Evolutionary conservation across 1,140 invertebrate genomes (phyloP).

Genomic region (Anoplolepis gracilipes): DNA sequence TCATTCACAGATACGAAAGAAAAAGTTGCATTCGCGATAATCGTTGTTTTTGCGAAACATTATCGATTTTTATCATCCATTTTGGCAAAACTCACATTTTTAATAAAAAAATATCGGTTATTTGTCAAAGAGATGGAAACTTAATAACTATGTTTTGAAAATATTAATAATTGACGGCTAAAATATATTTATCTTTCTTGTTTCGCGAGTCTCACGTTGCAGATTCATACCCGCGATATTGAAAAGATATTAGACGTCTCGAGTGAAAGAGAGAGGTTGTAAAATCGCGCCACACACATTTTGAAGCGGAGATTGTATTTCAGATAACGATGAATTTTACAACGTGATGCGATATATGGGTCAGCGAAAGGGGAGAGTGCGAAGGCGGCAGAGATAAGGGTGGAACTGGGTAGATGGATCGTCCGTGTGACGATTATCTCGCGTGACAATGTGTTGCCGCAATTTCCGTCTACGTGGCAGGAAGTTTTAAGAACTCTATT

Average conservation of each 20-base stretch:
- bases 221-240: slow-evolving; percentile 45
- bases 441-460: slow-evolving; percentile 52
- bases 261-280: not conserved
- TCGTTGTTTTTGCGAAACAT: not conserved
- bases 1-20: slow-evolving; percentile 16
- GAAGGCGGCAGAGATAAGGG: slow-evolving; percentile 46
- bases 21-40: not conserved
- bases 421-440: slow-evolving; percentile 55
- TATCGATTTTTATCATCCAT: not conserved
- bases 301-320: slow-evolving; percentile 45
- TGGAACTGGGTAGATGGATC: slow-evolving; percentile 28
- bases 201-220: slow-evolving; percentile 13
- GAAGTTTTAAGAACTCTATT: slow-evolving; percentile 44
- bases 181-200: slow-evolving; percentile 46
- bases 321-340: slow-evolving; percentile 58
- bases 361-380: slow-evolving; percentile 38
- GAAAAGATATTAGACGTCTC: slow-evolving; percentile 53
- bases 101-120: slow-evolving; percentile 36
- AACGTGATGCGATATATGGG: slow-evolving; percentile 50
- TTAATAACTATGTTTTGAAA: slow-evolving; percentile 2
- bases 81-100: not conserved
- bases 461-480: slow-evolving; percentile 37
- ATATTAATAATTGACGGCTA: slow-evolving; percentile 12
- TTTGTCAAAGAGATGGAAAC: not conserved
- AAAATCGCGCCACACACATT: slow-evolving; percentile 33